Evolutionary conservation across 2,113 vertebrate genomes (phyloP).

Genomic region (Petaurus breviceps): DNA sequence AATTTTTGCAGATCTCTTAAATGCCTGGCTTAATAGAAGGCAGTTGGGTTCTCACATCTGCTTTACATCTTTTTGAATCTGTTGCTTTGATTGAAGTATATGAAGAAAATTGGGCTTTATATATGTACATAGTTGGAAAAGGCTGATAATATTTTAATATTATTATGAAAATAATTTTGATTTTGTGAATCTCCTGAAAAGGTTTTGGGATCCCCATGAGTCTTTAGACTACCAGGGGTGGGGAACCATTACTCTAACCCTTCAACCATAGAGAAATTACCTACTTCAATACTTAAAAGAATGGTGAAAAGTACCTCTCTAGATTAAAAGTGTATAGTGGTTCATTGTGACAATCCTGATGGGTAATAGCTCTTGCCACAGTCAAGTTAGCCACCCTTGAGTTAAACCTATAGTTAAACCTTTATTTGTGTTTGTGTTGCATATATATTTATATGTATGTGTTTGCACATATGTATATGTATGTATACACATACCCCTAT

Average conservation of each 20-base stretch:
- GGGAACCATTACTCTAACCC: not conserved
- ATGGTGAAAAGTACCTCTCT: not conserved
- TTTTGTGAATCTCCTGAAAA: not conserved
- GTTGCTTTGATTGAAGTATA: not conserved
- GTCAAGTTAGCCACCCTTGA: not conserved
- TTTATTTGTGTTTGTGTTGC: not conserved
- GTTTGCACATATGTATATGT: not conserved
- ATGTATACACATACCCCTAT: no score
- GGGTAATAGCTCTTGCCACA: not conserved
- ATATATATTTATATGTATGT: not conserved
- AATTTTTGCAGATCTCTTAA: not conserved
- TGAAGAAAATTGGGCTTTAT: not conserved
- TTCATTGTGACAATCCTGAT: not conserved
- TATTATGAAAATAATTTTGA: not conserved
- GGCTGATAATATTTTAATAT: not conserved
- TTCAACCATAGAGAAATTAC: not conserved
- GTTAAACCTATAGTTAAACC: not conserved
- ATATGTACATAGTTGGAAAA: not conserved
- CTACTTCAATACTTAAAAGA: not conserved
- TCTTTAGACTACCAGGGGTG: not conserved
- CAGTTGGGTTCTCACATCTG: not conserved
- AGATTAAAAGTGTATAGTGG: not conserved
- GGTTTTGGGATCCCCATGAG: not conserved
- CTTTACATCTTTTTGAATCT: not conserved
- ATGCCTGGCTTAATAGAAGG: not conserved